These are phyloP conservation scores for Sycophaga agraensis DNA, from an alignment of 1,140 invertebrate species.

Conservation along the genomic window DNA sequence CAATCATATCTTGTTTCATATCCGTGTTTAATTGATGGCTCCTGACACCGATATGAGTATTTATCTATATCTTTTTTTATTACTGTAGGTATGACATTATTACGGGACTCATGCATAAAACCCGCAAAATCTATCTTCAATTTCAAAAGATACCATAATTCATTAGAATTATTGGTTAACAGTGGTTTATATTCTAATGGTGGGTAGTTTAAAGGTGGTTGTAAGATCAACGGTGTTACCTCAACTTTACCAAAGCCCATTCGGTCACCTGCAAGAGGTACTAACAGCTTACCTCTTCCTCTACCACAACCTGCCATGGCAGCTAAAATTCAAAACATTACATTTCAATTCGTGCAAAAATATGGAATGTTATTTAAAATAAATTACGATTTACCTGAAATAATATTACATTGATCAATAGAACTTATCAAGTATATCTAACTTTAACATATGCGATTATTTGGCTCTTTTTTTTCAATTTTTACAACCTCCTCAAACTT, in stretches of 20 bases:
- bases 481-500: constrained; percentile 47
- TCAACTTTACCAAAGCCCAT: constrained; percentile 66
- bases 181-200: constrained; percentile 64
- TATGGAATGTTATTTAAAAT: no score
- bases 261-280: constrained; percentile 65
- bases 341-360: no score
- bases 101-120: constrained; percentile 60
- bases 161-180: constrained; percentile 53
- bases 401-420: no score
- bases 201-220: constrained; percentile 71
- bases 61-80: constrained; percentile 65
- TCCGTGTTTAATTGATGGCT: constrained; percentile 49
- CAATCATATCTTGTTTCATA: constrained; percentile 59
- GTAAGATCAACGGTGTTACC: constrained; percentile 61
- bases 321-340: no score
- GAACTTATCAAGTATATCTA: no score
- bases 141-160: constrained; percentile 61
- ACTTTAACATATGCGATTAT: no score
- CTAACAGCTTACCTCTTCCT: constrained; percentile 54
- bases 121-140: constrained; percentile 64
- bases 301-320: constrained; percentile 55
- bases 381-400: no score
- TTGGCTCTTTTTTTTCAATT: constrained; percentile 41
- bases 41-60: constrained; percentile 67
- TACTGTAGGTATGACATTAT: constrained; percentile 52